These are phyloP conservation scores for Ericerus pela DNA, from an alignment of 1,140 invertebrate species.

Conservation along the genomic window DNA sequence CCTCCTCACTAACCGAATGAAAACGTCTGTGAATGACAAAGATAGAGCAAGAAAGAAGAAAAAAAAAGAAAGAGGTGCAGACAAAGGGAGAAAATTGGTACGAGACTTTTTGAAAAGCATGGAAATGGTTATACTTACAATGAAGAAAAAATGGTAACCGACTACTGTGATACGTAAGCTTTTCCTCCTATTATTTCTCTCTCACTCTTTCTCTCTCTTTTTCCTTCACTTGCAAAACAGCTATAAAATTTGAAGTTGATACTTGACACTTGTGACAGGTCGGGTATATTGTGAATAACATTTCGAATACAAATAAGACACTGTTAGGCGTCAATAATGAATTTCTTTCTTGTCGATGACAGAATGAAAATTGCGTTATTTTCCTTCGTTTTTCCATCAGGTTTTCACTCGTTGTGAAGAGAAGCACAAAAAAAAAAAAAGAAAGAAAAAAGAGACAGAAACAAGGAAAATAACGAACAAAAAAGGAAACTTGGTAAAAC, in stretches of 20 bases:
- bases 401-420: too few species aligned
- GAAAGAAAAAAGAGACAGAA: too few species aligned
- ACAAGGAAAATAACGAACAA: too few species aligned
- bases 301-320: slow-evolving; percentile 9
- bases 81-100: too few species aligned
- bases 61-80: too few species aligned
- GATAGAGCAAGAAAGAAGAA: too few species aligned
- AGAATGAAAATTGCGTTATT: slow-evolving; percentile 1
- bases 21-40: too few species aligned
- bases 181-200: not conserved
- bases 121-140: too few species aligned
- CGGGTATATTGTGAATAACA: slow-evolving; percentile 8
- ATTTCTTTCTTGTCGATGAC: slow-evolving; percentile 10
- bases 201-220: too few species aligned
- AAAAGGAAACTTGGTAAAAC: too few species aligned
- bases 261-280: slow-evolving; percentile 7
- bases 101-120: slow-evolving; percentile 1
- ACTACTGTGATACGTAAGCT: slow-evolving; percentile 4
- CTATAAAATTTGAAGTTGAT: slow-evolving; percentile 11
- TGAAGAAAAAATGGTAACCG: not conserved
- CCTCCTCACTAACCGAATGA: too few species aligned
- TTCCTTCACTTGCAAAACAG: not conserved
- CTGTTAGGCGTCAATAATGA: slow-evolving; percentile 9
- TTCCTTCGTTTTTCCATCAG: not conserved
- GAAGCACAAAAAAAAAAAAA: too few species aligned